Percentiles rank a stretch among this genome's conserved stretches.
Conservation (phyloP, 2,888 invertebrate species). For the Seira ritae region DNA sequence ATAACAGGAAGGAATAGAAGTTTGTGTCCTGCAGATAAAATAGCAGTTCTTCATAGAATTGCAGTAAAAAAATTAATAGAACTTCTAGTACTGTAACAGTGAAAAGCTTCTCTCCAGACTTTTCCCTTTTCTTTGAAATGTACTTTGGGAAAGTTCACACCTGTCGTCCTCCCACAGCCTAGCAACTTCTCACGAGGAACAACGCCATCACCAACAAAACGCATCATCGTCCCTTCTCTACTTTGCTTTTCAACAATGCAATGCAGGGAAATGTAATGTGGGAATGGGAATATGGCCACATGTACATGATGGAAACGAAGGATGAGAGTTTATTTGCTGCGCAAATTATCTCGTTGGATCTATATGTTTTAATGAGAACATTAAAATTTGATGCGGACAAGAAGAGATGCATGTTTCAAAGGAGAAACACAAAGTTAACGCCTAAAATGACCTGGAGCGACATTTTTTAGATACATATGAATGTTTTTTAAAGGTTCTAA, state of each 20-base stretch:
- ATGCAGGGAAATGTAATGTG: no score
- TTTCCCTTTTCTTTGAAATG: slow-evolving; percentile 28
- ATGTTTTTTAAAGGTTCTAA: no score
- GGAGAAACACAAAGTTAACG: no score
- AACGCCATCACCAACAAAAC: slow-evolving; percentile 11
- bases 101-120: not conserved
- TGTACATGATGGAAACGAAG: not conserved
- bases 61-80: not conserved
- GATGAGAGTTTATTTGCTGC: not conserved
- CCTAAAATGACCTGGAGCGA: no score
- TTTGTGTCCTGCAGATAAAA: not conserved
- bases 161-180: slow-evolving; percentile 56
- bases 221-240: slow-evolving; percentile 15
- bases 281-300: slow-evolving; percentile 12
- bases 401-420: no score
- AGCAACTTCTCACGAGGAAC: slow-evolving; percentile 44
- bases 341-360: slow-evolving; percentile 24
- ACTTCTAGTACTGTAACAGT: not conserved
- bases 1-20: not conserved
- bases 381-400: no score
- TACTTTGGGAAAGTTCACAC: slow-evolving; percentile 69
- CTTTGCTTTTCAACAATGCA: slow-evolving; percentile 8
- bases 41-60: not conserved
- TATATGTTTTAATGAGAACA: no score
- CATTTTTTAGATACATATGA: no score